Percentiles rank a stretch among this genome's conserved stretches.
phyloP scores from a whole-genome alignment of 2,113 vertebrate genomes.

The Cyprinodon variegatus region DNA sequence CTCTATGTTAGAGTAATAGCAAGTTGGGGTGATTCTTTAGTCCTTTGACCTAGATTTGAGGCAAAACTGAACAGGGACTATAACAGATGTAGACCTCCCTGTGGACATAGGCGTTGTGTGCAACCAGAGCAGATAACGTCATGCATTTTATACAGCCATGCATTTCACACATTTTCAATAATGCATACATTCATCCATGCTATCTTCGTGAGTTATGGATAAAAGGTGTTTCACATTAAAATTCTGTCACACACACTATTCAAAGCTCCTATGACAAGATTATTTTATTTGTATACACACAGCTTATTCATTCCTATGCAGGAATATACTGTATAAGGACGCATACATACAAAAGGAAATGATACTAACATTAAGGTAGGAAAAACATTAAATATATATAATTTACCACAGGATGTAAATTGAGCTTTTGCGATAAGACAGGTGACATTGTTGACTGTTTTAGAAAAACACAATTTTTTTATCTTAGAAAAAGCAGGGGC shows the following conservation, averaged over 20 bases:
- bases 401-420: background rate
- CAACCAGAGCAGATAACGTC: conserved; percentile 67
- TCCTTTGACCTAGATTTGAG: conserved; percentile 77
- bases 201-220: background rate
- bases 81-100: conserved; percentile 74
- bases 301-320: conserved; percentile 28
- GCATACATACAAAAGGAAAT: conserved; percentile 5
- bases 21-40: conserved; percentile 66
- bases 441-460: background rate
- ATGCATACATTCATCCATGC: conserved; percentile 27
- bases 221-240: conserved; percentile 22
- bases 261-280: conserved; percentile 13
- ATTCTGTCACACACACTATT: conserved; percentile 46
- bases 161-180: conserved; percentile 16
- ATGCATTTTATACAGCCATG: conserved; percentile 31
- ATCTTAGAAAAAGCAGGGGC: background rate
- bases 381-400: too few species aligned
- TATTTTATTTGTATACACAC: conserved; percentile 8
- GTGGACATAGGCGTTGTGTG: conserved; percentile 63
- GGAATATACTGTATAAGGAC: conserved; percentile 4
- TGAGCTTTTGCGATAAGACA: background rate
- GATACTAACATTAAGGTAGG: conserved; percentile 3
- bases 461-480: background rate
- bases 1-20: conserved; percentile 46
- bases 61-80: conserved; percentile 65